Conservation (phyloP, 2,888 invertebrate genomes). For the Beris morrisii region DNA sequence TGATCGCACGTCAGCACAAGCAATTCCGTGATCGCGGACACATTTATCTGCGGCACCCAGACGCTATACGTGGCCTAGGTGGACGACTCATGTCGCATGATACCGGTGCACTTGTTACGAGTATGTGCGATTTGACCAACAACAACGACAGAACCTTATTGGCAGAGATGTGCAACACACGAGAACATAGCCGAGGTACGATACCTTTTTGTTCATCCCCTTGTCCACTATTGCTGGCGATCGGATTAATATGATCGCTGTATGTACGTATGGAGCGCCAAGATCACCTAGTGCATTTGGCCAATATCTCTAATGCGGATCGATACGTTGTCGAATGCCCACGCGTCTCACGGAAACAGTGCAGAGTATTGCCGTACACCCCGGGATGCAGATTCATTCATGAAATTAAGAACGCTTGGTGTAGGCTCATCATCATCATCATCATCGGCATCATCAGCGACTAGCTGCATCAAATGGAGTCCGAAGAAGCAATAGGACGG, state of each 20-base stretch:
- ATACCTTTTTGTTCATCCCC: too few relatives aligned
- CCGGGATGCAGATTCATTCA: constrained; percentile 41
- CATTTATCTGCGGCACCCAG: constrained; percentile 32
- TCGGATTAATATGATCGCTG: constrained; percentile 29
- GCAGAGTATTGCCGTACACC: constrained; percentile 13
- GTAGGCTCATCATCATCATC: constrained; percentile 31
- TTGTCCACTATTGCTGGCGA: not conserved
- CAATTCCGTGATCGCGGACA: constrained; percentile 35
- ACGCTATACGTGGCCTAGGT: constrained; percentile 7
- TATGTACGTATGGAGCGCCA: constrained; percentile 6
- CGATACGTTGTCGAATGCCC: constrained; percentile 26
- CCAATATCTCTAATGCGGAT: constrained; percentile 26
- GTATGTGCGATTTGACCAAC: constrained; percentile 23
- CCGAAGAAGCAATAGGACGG: constrained; percentile 2
- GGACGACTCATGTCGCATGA: constrained; percentile 30
- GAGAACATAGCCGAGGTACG: too few relatives aligned
- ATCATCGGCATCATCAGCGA: constrained; percentile 26
- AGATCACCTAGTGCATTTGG: too few relatives aligned
- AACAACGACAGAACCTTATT: not conserved
- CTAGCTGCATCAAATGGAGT: constrained; percentile 39
- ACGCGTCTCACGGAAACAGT: constrained; percentile 20
- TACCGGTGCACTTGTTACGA: constrained; percentile 25
- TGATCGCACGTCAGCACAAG: constrained; percentile 37
- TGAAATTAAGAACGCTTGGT: constrained; percentile 39
- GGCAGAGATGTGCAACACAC: too few relatives aligned